Conservation (phyloP, 2,797 vertebrate species). For the Chromobotia macracanthus region DNA sequence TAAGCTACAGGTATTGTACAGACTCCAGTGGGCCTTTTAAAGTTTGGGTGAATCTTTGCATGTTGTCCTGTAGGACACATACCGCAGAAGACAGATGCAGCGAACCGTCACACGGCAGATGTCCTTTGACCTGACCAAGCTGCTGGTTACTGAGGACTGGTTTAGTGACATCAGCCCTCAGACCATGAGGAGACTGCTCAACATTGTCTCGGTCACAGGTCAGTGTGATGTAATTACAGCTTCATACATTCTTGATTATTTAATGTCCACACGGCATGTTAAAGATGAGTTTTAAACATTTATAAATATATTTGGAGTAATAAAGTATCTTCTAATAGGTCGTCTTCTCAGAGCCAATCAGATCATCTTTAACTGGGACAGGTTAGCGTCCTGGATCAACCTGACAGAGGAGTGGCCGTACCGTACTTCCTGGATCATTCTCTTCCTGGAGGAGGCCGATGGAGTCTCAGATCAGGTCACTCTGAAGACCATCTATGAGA, state of each 20-base stretch:
- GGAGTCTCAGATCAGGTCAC: constrained; percentile 88
- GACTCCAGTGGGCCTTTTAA: not conserved
- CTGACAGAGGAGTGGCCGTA: constrained; percentile 98
- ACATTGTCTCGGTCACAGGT: constrained; percentile 98
- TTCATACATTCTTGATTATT: not conserved
- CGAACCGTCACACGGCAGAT: constrained; percentile 93
- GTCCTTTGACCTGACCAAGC: constrained; percentile 97
- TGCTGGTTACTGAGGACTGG: constrained; percentile 97
- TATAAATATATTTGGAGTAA: not conserved
- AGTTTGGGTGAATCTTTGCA: not conserved
- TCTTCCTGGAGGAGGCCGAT: constrained; percentile 94
- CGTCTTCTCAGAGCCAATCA: constrained; percentile 95
- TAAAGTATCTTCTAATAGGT: constrained; percentile 72
- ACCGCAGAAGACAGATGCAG: constrained; percentile 93
- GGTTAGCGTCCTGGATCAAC: constrained; percentile 98
- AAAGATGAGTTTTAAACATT: not conserved
- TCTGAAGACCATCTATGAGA: constrained; percentile 93
- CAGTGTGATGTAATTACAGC: constrained; percentile 5
- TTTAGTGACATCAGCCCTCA: constrained; percentile 99
- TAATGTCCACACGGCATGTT: not conserved
- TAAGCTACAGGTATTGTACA: not conserved
- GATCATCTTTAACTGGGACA: constrained; percentile 95
- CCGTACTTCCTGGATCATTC: constrained; percentile 95
- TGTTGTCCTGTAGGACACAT: constrained; percentile 85
- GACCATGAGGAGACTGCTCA: constrained; percentile 95